Conservation (phyloP, 1,140 invertebrate species). For the Lucilia cuprina region DNA sequence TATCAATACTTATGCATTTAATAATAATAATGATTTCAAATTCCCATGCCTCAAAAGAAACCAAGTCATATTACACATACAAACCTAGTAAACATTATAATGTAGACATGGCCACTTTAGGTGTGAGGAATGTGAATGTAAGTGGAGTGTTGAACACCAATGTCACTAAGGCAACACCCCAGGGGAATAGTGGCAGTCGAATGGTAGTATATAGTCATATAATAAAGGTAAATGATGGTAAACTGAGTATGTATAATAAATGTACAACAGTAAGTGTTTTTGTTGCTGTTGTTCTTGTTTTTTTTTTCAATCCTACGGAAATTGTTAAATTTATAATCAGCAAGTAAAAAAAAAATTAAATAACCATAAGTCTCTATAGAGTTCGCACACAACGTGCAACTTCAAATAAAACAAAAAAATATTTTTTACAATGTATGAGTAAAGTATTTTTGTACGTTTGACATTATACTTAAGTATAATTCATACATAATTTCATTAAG, state of each 20-base stretch:
- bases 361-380: not conserved
- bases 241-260: not conserved
- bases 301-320: not conserved
- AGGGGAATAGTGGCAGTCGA: not conserved
- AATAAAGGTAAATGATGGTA: not conserved
- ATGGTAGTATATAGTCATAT: not conserved
- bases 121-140: no score
- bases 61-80: no score
- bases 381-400: not conserved
- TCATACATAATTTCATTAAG: slow-evolving; percentile 13
- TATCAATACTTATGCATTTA: slow-evolving; percentile 12
- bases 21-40: slow-evolving; percentile 10
- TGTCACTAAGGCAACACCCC: slow-evolving; percentile 9
- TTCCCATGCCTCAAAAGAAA: not conserved
- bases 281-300: no score
- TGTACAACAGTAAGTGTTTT: slow-evolving; percentile 8
- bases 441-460: not conserved
- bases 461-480: not conserved
- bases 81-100: no score
- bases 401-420: not conserved
- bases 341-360: not conserved
- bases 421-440: not conserved
- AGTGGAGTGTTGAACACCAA: not conserved
- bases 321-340: slow-evolving; percentile 13
- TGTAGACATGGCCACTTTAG: no score